Evolutionary conservation across 1,140 invertebrate species (phyloP).

Genomic region (Diorhabda carinulata): DNA sequence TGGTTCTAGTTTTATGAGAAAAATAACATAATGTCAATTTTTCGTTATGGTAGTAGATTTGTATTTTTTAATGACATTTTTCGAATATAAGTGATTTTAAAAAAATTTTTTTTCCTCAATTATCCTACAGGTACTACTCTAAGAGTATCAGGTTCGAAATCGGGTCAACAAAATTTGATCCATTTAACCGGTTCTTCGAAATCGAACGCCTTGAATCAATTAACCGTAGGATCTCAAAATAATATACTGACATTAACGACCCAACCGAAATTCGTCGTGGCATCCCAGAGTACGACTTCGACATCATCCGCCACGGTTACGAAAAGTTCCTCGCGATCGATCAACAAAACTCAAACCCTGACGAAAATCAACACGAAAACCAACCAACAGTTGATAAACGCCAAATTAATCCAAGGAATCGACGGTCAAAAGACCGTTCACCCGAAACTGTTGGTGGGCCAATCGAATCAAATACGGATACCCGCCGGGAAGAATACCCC

Average conservation of each 20-base stretch:
- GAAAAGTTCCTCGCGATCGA: slow-evolving; percentile 23
- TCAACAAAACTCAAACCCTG: slow-evolving; percentile 14
- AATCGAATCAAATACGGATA: slow-evolving; percentile 39
- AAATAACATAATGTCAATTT: too few relatives aligned
- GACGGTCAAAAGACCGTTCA: slow-evolving; percentile 38
- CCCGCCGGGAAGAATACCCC: slow-evolving; percentile 25
- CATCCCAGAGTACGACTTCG: slow-evolving; percentile 29
- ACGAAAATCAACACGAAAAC: slow-evolving; percentile 36
- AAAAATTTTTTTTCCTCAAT: too few relatives aligned
- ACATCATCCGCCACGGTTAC: slow-evolving; percentile 39
- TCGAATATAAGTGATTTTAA: too few relatives aligned
- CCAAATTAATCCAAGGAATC: slow-evolving; percentile 45
- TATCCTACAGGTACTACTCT: slow-evolving; percentile 43
- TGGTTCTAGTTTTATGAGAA: too few relatives aligned
- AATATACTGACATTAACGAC: slow-evolving; percentile 45
- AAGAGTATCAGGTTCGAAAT: slow-evolving; percentile 47
- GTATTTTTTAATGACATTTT: too few relatives aligned
- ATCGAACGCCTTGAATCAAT: slow-evolving; percentile 45
- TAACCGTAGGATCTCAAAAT: slow-evolving; percentile 49
- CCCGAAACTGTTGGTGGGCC: slow-evolving; percentile 39
- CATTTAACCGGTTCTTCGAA: slow-evolving; percentile 42
- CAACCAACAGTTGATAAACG: slow-evolving; percentile 45
- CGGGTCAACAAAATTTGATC: slow-evolving; percentile 46
- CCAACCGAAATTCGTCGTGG: slow-evolving; percentile 43
- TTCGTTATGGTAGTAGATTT: too few relatives aligned